Percentiles rank a stretch among this genome's conserved stretches.
Conservation (phyloP, 2,113 vertebrate species). For the Neolamprologus tretocephalus region DNA sequence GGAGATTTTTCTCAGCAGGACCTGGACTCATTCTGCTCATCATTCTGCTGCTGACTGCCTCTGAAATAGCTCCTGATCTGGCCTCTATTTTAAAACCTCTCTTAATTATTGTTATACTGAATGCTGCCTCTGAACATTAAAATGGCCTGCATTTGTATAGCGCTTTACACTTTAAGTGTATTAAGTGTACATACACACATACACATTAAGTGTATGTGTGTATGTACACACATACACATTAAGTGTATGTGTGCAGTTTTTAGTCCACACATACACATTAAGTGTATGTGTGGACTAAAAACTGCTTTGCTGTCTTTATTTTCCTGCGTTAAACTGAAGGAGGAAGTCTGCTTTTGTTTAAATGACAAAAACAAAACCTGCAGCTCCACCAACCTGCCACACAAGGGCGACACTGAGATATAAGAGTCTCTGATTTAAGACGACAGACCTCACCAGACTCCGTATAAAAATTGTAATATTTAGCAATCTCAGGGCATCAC, state of each 20-base stretch:
- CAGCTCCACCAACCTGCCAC: not conserved
- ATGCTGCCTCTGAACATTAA: not conserved
- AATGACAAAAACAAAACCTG: not conserved
- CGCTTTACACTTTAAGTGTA: too few species aligned
- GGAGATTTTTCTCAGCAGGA: not conserved
- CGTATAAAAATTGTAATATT: not conserved
- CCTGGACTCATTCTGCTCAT: not conserved
- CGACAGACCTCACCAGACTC: not conserved
- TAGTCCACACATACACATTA: not conserved
- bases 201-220: not conserved
- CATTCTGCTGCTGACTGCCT: not conserved
- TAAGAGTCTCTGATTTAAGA: not conserved
- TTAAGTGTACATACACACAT: too few species aligned
- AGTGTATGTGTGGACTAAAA: not conserved
- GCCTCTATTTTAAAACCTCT: not conserved
- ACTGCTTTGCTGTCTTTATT: not conserved
- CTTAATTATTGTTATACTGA: not conserved
- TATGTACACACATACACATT: too few species aligned
- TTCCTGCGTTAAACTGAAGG: not conserved
- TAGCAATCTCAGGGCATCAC: not conserved
- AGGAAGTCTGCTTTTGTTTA: not conserved
- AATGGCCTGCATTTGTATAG: too few species aligned
- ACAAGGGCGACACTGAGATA: not conserved
- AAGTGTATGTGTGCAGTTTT: not conserved
- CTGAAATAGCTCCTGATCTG: not conserved